phyloP scores from a whole-genome alignment of 2,888 invertebrate species.

The Cepaea hortensis region DNA sequence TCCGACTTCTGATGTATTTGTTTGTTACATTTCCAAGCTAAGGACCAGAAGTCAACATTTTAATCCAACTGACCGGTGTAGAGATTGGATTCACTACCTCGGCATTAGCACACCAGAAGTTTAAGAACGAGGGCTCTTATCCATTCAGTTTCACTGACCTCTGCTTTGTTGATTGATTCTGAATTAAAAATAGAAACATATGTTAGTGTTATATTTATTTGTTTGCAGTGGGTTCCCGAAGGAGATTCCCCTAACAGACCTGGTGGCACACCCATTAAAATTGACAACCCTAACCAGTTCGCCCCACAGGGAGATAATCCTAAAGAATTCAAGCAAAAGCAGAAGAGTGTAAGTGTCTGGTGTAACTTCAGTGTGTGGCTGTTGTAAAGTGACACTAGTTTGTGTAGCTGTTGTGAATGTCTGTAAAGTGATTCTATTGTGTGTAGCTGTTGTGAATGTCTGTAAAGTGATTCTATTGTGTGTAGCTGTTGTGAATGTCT shows the following conservation, averaged over 20 bases:
- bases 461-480: not conserved
- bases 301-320: slow-evolving; percentile 97
- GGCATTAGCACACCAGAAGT: too few relatives aligned
- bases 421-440: too few relatives aligned
- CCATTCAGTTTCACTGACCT: too few relatives aligned
- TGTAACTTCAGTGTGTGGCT: not conserved
- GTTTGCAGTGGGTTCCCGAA: slow-evolving; percentile 72
- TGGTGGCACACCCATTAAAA: slow-evolving; percentile 90
- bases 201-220: not conserved
- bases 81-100: too few relatives aligned
- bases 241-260: slow-evolving; percentile 53
- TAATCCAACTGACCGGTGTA: too few relatives aligned
- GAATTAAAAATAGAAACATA: not conserved
- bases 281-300: slow-evolving; percentile 93
- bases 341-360: slow-evolving; percentile 87
- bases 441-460: not conserved
- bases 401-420: too few relatives aligned
- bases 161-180: not conserved
- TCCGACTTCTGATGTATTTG: too few relatives aligned
- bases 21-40: too few relatives aligned
- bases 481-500: not conserved
- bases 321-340: slow-evolving; percentile 95
- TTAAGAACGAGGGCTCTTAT: too few relatives aligned
- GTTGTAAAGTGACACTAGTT: not conserved
- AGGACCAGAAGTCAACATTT: too few relatives aligned